Evolutionary conservation across 2,888 invertebrate species (phyloP), one percentile per base, ranked within the genome.

Genomic region (Cataglyphis livida): DNA sequence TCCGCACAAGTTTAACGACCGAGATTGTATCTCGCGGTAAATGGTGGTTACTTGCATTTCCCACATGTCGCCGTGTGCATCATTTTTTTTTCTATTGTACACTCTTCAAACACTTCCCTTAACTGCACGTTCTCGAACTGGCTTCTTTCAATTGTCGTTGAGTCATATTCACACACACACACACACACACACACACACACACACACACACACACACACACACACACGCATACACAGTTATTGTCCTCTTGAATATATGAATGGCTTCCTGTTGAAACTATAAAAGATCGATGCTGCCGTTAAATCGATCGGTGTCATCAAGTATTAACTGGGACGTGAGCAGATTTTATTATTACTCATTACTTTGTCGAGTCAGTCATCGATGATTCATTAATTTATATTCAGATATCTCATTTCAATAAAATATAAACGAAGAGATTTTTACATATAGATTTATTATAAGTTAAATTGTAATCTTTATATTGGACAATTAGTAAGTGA

Each of bases 21-120:
- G 64, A 64, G 82, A 88, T 89, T 70, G 41, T 25, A 83, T 84
- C 82, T 85, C 73, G 64, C 82, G 51, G 59, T 73, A 81, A 89
- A 81, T 71, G 87, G 74, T 66, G 82, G 68, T 86, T 82, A 57
- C 62, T 73, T 51, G 82, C 75, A 82, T 84, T 88, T 90, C 86
- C 84, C 90, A 88, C 86, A 83, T 87, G 79, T 84, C 83, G 62
- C 79, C 74, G 68, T 54, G 68, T 44, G 74, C 76, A 70, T 74
- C 81, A 57, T 82, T 87, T 87, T 84, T 87, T 87, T 85, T 84
- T 85, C 54, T 86, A 61, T 76, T 51, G 41, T 81, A 51, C 73
- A 25, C 21, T 82, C 76, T 81, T 79, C 75, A 78, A 75, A 82
- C 57, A 75, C 82, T 82, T 84, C 54, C 82, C 84, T 64, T 65